Base-by-base conservation (phyloP, 2,888 invertebrate species). In the Nycteola revayana region DNA sequence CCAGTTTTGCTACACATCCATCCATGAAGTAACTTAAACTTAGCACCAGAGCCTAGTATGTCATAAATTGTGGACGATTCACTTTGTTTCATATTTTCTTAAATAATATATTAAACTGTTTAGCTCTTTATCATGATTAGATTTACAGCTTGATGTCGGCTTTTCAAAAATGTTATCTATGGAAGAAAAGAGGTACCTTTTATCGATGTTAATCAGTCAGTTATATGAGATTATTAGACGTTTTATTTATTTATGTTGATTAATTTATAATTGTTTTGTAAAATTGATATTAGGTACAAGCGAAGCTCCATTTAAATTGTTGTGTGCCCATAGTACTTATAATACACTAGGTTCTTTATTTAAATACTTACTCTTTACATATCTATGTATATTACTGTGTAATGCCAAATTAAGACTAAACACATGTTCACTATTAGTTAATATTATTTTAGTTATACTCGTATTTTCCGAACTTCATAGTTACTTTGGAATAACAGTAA, bases 101-200 rank as follows among this genome's bases (percentile, higher is more conserved):
- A 82, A 72, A 70, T 77, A 50, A 77, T 78, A 77, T 78, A 77
- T 77, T 80, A 68, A 73, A 79, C 75, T 75, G 68, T 76, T 73
- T 84, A 84, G 82, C 75, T 75, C 46, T 75, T 71, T 77, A 79
- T 71, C 72, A 73, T 69, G 68, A 75, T 69, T 86, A 85, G 86
- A 66, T 77, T 81, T 79, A 83, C 85, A 82, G 81, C 80, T 82
- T 78, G 83, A 86, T 84, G 85, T 86, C 85, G 79, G 80, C 85
- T 86, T 83, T 80, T 79, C 77, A 80, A 84, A 86, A 82, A 84
- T 84, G 80, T 85, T 84, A 72, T 75, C 83, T 73, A 66, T 83
- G 88, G 84, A 84, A 79, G 77, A 76, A 81, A 79, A 75, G 82
- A 82, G 84, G 84, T 84, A 84, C 80, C 75, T 84, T 76, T 84